These are phyloP conservation scores for Siniperca obscura DNA, from an alignment of 2,797 vertebrate genomes.

Conservation along the genomic window DNA sequence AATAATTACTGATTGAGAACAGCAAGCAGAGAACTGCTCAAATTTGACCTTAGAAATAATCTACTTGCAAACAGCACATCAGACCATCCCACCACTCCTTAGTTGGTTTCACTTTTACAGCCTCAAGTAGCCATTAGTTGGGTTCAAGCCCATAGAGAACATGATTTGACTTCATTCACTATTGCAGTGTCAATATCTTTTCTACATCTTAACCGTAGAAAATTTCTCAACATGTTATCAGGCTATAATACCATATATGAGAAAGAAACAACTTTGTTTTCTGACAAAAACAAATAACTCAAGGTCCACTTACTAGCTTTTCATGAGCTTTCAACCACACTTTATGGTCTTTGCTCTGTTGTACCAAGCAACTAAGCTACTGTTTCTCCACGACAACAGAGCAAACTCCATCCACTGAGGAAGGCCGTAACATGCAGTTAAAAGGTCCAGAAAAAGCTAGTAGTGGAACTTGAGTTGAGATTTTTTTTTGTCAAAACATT, in stretches of 20 bases:
- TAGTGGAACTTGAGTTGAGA: background rate
- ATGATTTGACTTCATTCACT: background rate
- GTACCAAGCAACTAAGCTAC: no score
- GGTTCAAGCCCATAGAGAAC: background rate
- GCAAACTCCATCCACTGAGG: background rate
- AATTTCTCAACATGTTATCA: background rate
- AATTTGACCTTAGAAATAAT: background rate
- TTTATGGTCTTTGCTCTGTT: background rate
- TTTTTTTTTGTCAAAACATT: background rate
- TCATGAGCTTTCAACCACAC: background rate
- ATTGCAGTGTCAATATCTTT: background rate
- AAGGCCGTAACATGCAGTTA: background rate
- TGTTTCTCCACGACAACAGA: background rate
- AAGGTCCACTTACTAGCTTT: background rate
- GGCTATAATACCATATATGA: background rate
- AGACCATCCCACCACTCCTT: background rate
- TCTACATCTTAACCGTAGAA: background rate
- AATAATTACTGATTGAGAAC: slow-evolving; percentile 2
- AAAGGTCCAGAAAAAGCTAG: background rate
- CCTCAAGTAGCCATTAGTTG: background rate
- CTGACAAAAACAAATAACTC: background rate
- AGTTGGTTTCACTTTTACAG: background rate
- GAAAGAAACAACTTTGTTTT: background rate
- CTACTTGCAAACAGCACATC: background rate
- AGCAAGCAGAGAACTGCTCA: background rate